These are phyloP conservation scores for Popillia japonica DNA, from an alignment of 1,140 invertebrate species.

Conservation along the genomic window DNA sequence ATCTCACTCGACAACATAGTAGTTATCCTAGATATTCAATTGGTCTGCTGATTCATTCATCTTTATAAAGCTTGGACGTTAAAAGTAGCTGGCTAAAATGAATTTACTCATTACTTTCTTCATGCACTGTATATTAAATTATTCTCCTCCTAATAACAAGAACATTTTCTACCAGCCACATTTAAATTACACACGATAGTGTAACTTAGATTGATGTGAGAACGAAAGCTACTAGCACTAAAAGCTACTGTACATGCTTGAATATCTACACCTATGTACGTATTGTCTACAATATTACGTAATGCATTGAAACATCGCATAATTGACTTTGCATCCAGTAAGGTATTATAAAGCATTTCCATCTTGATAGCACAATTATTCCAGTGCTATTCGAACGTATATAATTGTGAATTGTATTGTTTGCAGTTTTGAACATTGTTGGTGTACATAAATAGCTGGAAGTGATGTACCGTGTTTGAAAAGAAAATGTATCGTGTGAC, in stretches of 20 bases:
- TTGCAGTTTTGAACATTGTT: background rate
- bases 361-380: constrained; percentile 16
- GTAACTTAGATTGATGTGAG: background rate
- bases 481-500: background rate
- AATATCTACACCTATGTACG: constrained; percentile 12
- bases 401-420: constrained; percentile 25
- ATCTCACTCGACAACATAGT: too few relatives aligned
- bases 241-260: background rate
- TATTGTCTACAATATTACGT: background rate
- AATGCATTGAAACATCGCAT: constrained; percentile 18
- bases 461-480: background rate
- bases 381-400: background rate
- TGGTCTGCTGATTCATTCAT: too few relatives aligned
- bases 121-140: background rate
- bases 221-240: background rate
- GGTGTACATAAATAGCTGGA: background rate
- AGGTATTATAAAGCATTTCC: constrained; percentile 11
- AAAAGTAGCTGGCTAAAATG: too few relatives aligned
- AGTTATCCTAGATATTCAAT: too few relatives aligned
- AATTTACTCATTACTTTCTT: background rate
- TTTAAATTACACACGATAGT: background rate
- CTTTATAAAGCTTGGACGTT: too few relatives aligned
- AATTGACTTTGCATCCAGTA: constrained; percentile 15
- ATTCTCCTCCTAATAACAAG: background rate
- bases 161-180: background rate